phyloP scores from a whole-genome alignment of 1,140 invertebrate species.

The Schlechtendalia chinensis region DNA sequence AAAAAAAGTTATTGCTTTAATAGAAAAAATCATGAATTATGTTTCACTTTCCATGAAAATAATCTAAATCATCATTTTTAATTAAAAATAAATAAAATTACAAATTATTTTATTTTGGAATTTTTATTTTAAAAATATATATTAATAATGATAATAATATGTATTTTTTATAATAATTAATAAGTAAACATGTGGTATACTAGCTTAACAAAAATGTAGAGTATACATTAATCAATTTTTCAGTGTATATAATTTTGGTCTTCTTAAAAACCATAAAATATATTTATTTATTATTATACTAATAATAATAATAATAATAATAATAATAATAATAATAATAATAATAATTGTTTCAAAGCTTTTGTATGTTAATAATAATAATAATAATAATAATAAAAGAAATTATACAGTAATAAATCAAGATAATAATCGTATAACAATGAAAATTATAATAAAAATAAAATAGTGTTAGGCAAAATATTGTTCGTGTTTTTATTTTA shows the following conservation, averaged over 20 bases:
- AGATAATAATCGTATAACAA: constrained; percentile 48
- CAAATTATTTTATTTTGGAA: not conserved
- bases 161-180: constrained; percentile 46
- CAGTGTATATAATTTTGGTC: constrained; percentile 32
- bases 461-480: constrained; percentile 46
- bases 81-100: not conserved
- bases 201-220: constrained; percentile 38
- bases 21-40: no score
- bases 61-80: no score
- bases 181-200: constrained; percentile 46
- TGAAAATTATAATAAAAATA: constrained; percentile 49
- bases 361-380: constrained; percentile 27
- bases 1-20: no score
- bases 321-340: constrained; percentile 15
- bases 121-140: constrained; percentile 38
- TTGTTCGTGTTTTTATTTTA: constrained; percentile 49
- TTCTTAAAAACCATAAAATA: constrained; percentile 21
- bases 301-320: constrained; percentile 39
- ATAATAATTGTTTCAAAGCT: constrained; percentile 43
- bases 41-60: no score
- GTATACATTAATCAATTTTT: constrained; percentile 39
- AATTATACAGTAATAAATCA: constrained; percentile 46
- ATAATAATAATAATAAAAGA: constrained; percentile 38
- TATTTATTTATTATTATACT: constrained; percentile 28
- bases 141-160: constrained; percentile 37